Conservation (phyloP, 2,888 invertebrate species). For the Lypha dubia region DNA sequence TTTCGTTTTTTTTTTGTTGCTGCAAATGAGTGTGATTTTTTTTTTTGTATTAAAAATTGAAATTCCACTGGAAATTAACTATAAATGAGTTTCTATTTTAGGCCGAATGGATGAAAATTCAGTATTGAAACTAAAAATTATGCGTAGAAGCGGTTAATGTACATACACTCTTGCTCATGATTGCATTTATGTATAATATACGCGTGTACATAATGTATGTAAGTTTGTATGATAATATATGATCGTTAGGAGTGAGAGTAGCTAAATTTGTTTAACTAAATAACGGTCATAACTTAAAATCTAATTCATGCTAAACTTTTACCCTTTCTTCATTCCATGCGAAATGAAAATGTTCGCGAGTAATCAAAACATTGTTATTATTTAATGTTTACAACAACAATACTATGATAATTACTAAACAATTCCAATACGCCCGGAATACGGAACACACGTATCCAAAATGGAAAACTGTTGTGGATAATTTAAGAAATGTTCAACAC, state of each 20-base stretch:
- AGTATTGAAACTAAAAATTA: constrained; percentile 65
- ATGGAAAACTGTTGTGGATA: too few species aligned
- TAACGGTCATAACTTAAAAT: background rate
- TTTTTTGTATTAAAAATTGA: constrained; percentile 53
- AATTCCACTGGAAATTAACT: constrained; percentile 54
- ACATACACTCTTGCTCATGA: constrained; percentile 7
- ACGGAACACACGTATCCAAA: too few species aligned
- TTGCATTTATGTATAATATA: background rate
- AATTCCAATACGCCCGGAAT: too few species aligned
- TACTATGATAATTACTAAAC: too few species aligned
- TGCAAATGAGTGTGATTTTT: constrained; percentile 6
- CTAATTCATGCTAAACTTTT: too few species aligned
- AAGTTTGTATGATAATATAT: background rate
- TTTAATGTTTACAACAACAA: too few species aligned
- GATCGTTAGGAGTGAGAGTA: background rate
- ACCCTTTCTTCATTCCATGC: too few species aligned
- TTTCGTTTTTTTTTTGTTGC: background rate
- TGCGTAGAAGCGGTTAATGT: constrained; percentile 62
- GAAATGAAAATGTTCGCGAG: too few species aligned
- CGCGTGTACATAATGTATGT: background rate
- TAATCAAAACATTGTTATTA: too few species aligned
- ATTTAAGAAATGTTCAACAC: too few species aligned
- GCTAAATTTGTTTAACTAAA: background rate
- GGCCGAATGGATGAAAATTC: constrained; percentile 37
- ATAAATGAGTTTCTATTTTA: constrained; percentile 52